Conservation (phyloP, 2,797 vertebrate genomes). For the Aythya fuligula region DNA sequence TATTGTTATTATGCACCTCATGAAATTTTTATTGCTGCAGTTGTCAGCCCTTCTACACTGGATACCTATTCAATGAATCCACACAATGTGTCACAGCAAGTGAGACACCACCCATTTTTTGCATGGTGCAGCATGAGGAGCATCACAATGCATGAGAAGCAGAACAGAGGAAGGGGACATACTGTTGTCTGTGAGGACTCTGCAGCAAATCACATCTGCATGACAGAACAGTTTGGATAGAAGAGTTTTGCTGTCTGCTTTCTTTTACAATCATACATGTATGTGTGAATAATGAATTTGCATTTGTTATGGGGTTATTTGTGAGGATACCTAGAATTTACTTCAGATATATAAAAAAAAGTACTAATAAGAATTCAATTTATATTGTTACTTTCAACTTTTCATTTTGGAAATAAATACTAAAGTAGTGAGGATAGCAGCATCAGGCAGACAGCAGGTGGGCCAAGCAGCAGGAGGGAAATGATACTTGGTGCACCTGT, state of each 20-base stretch:
- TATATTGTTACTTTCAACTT: conserved; percentile 51
- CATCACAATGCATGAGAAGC: not conserved
- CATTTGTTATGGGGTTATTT: not conserved
- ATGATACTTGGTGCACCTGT: conserved; percentile 67
- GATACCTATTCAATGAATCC: not conserved
- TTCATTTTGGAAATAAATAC: conserved; percentile 63
- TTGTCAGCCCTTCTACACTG: not conserved
- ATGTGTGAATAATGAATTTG: not conserved
- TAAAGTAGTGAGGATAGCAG: conserved; percentile 33
- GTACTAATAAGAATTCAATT: not conserved
- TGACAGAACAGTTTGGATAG: not conserved
- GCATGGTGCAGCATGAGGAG: not conserved
- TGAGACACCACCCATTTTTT: not conserved
- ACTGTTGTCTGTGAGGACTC: not conserved
- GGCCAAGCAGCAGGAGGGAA: conserved; percentile 64
- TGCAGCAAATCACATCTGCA: not conserved
- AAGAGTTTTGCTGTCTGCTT: not conserved
- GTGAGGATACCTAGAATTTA: not conserved
- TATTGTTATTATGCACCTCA: not conserved
- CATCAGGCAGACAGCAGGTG: conserved; percentile 71
- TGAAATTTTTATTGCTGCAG: not conserved
- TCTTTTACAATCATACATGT: not conserved
- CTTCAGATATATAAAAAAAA: not conserved
- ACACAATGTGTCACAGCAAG: not conserved
- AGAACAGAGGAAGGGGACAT: not conserved